phyloP scores from a whole-genome alignment of 2,797 vertebrate species.

The Mus minutoides region DNA sequence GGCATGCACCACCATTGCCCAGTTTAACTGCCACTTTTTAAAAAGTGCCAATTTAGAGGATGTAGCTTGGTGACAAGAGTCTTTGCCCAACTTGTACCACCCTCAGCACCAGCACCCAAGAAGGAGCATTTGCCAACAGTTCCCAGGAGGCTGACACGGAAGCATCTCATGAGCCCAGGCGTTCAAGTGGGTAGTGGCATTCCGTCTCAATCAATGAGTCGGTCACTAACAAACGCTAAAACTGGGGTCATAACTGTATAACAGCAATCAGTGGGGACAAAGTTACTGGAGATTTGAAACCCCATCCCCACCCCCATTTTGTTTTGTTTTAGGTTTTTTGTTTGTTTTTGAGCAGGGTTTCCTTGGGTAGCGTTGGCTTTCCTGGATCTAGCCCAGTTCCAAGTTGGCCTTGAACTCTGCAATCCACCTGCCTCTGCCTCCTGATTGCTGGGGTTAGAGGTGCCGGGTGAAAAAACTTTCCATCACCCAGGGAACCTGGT shows the following conservation, averaged over 20 bases:
- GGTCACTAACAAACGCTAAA: background rate
- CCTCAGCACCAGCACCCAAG: background rate
- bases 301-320: background rate
- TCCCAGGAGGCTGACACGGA: background rate
- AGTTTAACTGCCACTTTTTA: background rate
- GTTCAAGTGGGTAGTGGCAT: background rate
- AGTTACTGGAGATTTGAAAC: slow-evolving; percentile 4
- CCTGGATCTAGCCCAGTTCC: background rate
- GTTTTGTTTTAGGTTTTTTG: background rate
- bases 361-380: background rate
- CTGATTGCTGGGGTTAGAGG: background rate
- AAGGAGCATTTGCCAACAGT: background rate
- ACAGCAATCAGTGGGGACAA: background rate
- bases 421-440: background rate
- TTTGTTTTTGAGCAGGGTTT: background rate
- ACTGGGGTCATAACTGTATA: background rate
- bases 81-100: background rate
- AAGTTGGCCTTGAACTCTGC: background rate
- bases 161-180: background rate
- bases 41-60: background rate
- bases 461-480: background rate
- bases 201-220: background rate
- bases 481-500: background rate
- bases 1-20: no score
- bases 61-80: background rate